These are phyloP conservation scores for Eudemis profundana DNA, from an alignment of 2,888 invertebrate species.

Conservation along the genomic window DNA sequence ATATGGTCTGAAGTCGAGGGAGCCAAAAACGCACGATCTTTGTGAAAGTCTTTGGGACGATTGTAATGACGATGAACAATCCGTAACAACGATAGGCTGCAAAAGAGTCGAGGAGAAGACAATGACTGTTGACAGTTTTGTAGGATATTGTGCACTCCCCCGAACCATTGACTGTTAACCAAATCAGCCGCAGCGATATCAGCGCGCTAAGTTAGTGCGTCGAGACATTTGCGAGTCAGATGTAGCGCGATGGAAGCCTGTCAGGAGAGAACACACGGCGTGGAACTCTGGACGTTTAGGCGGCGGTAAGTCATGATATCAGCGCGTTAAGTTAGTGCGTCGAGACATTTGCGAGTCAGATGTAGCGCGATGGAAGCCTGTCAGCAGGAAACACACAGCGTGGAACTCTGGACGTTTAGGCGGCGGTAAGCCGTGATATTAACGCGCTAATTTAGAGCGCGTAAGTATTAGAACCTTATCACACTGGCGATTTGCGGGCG, in stretches of 20 bases:
- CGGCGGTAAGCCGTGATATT: conserved; percentile 57
- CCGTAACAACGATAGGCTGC: too few species aligned
- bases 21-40: too few species aligned
- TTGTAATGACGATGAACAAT: too few species aligned
- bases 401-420: conserved; percentile 14
- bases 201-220: conserved; percentile 64
- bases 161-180: conserved; percentile 67
- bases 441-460: conserved; percentile 63
- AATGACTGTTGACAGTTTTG: neutral
- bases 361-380: conserved; percentile 51
- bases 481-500: too few species aligned
- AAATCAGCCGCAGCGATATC: conserved; percentile 71
- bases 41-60: too few species aligned
- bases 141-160: conserved; percentile 48
- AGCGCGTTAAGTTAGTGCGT: conserved; percentile 64
- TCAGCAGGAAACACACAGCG: conserved; percentile 54
- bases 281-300: conserved; percentile 14
- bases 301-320: conserved; percentile 56
- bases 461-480: too few species aligned
- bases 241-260: conserved; percentile 51
- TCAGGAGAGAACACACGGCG: conserved; percentile 54
- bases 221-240: conserved; percentile 77
- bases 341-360: conserved; percentile 77
- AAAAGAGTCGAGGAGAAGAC: too few species aligned
- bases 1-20: too few species aligned